Evolutionary conservation across 1,140 invertebrate genomes (phyloP).

Genomic region (Steinernema khuongi): DNA sequence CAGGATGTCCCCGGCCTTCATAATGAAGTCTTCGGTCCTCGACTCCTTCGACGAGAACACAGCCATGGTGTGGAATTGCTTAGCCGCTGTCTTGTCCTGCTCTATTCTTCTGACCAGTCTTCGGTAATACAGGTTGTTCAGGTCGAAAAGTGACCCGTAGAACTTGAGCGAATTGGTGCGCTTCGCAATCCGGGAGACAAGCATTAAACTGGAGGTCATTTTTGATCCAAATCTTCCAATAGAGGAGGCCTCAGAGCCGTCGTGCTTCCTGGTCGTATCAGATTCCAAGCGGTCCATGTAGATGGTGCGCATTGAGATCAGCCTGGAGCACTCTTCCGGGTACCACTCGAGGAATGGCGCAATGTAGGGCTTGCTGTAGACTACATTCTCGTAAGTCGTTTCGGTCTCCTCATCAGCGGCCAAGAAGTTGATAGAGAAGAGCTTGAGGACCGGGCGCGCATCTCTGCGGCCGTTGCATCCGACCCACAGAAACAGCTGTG

Average conservation of each 20-base stretch:
- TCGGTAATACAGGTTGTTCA: slow-evolving; percentile 2
- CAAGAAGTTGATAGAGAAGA: background rate
- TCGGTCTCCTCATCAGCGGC: background rate
- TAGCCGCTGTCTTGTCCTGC: background rate
- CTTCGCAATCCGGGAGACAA: background rate
- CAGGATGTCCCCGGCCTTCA: background rate
- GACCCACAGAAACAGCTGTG: background rate
- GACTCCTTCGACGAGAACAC: background rate
- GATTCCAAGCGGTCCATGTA: background rate
- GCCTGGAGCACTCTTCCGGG: slow-evolving; percentile 1
- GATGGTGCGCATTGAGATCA: background rate
- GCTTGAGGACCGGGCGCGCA: background rate
- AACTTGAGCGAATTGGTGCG: background rate
- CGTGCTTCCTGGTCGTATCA: background rate
- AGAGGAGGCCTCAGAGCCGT: background rate
- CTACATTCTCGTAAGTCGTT: background rate
- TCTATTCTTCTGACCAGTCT: background rate
- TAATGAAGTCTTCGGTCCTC: background rate
- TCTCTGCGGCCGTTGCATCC: background rate
- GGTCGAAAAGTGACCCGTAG: background rate
- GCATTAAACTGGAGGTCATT: background rate
- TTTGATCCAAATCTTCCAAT: background rate
- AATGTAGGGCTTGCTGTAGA: background rate
- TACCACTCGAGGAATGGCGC: background rate
- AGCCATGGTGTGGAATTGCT: background rate